Evolutionary conservation across 1,140 invertebrate genomes (phyloP), one percentile per base, ranked within the genome.

Genomic region (Bombyx mandarina): DNA sequence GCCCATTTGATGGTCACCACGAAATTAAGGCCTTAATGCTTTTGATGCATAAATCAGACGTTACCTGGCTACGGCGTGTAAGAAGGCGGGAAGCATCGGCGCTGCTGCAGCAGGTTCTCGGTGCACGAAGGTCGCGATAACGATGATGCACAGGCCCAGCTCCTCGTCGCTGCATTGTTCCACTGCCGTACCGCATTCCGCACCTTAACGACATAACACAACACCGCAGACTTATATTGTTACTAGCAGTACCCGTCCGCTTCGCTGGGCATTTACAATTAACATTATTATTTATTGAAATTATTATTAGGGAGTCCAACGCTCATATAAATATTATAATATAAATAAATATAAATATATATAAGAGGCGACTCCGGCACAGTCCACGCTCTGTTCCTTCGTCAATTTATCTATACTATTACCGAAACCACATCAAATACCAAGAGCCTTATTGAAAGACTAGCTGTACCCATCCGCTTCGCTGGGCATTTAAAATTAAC

Each of bases 91-190:
- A 55, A 99, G 84, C 56, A 98, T 89, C 0, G 96, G 94, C 2
- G 98, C 98, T 18, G 98, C 97, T 71, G 99, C 89, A 7, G 93
- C 92, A 7, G 98, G 97, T 79, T 99, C 97, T 48, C 98, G 90
- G 81, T 99, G 97, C 60, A 99, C 96, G 83, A 98, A 99, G 1
- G 98, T 99, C 26, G 96, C 95, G 52, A 99, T 86, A 57, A 95
- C 94, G 42, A 99, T 95, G 62, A 99, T 96, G 75, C 97, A 96
- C 35, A 99, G 89, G 1, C 97, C 97, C 45, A 99, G 90, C 79
- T 99, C 98, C 81, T 99, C 98, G 82, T 99, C 98, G 65, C 95
- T 97, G 81, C 99, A 99, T 74, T 97, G 94, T 89, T 99, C 98
- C 66, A 94, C 91, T 1, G 93, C 77, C 56, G 91, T 90, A 48